phyloP scores from a whole-genome alignment of 2,888 invertebrate genomes.

The Athalia circularis region DNA sequence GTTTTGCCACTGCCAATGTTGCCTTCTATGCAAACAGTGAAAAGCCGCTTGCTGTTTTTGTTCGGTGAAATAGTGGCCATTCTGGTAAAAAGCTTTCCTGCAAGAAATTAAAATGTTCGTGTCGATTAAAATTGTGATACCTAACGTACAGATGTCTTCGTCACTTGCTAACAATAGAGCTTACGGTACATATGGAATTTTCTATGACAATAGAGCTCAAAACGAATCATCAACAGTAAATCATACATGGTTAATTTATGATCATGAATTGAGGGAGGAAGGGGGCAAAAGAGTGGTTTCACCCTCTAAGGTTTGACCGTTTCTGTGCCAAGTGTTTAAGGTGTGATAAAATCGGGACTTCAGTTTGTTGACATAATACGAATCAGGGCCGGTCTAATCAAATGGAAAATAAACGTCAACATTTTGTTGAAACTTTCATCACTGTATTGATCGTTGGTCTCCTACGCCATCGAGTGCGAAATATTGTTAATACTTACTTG shows the following conservation, averaged over 20 bases:
- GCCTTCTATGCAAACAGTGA: constrained; percentile 90
- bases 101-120: not conserved
- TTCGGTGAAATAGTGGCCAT: constrained; percentile 53
- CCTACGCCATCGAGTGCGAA: not conserved
- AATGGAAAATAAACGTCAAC: not conserved
- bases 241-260: not conserved
- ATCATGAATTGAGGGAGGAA: not conserved
- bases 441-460: not conserved
- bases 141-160: too few species aligned
- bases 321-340: too few species aligned
- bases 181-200: too few species aligned
- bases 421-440: not conserved
- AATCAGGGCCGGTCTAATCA: too few species aligned
- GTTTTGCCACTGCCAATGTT: constrained; percentile 95
- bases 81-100: constrained; percentile 47
- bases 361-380: too few species aligned
- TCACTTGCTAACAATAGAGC: too few species aligned
- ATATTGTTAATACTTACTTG: not conserved
- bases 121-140: too few species aligned
- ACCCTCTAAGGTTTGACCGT: too few species aligned
- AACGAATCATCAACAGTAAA: not conserved
- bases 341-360: too few species aligned
- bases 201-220: too few species aligned
- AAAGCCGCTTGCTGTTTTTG: constrained; percentile 76
- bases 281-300: not conserved